Evolutionary conservation across 2,888 invertebrate genomes (phyloP), one percentile per base, ranked within the genome.

Genomic region (Slavum lentiscoides): DNA sequence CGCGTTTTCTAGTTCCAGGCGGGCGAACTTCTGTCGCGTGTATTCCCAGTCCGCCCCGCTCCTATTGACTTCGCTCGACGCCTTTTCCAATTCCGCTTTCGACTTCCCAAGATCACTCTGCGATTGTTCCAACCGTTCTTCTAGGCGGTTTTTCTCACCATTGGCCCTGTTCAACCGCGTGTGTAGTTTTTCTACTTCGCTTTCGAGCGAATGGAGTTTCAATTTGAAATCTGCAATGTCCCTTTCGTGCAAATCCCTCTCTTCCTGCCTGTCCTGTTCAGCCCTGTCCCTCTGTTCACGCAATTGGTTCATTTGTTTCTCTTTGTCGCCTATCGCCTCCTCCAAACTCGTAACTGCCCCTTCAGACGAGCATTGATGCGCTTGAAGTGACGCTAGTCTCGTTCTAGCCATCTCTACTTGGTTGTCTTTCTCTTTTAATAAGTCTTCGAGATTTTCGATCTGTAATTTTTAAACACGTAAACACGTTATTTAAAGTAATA

Each of bases 371-470:
- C 94, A 95, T 86, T 96, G 95, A 86, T 97, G 96, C 21, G 95
- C 95, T 89, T 96, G 96, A 92, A 97, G 94, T 82, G 96, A 95
- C 70, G 94, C 94, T 73, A 95, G 87, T 84, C 96, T 90, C 55
- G 95, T 95, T 84, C 96, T 89, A 1, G 96, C 95, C 93, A 96
- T 95, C 85, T 97, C 96, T 80, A 99, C 94, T 89, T 98, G 97
- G 87, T 96, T 96, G 86, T 99, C 98, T 88, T 98, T 98, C 87
- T 99, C 99, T 88, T 96, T 96, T 74, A 99, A 89, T 76, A 97
- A 89, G 86, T 98, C 98, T 89, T 99, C 99, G 83, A 98, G 89
- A 87, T 97, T 97, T 88, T 99, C 98, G 86, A 98, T 95, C 96
- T 98, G 55, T 30, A 82, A 82, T 62, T 17, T 66, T 19, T 0